A percentile compares a stretch with the other conserved stretches of the same genome.
Conservation (phyloP, 2,888 invertebrate genomes). For the Hirtodrosophila confusa region DNA sequence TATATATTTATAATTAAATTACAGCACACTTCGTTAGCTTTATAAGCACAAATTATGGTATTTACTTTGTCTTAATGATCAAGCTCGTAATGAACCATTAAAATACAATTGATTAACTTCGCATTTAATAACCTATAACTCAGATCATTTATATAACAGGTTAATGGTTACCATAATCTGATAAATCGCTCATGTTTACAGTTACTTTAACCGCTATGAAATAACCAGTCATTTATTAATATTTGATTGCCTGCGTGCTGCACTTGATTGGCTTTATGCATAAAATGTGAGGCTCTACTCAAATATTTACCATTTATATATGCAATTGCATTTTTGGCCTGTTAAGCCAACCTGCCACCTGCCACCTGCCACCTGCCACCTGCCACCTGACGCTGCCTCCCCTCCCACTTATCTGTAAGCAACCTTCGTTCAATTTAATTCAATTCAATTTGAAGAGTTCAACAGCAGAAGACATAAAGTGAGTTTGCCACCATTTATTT, state of each 20-base stretch:
- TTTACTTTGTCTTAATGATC: conserved; percentile 2
- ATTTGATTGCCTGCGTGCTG: conserved; percentile 42
- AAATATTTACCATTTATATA: conserved; percentile 60
- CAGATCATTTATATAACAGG: conserved; percentile 18
- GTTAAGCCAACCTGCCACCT: too few species aligned
- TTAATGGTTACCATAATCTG: conserved; percentile 32
- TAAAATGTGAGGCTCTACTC: conserved; percentile 18
- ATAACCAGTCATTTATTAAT: conserved; percentile 44
- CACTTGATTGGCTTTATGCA: conserved; percentile 43
- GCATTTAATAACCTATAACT: conserved; percentile 14
- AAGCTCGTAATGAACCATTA: neutral
- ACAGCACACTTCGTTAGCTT: too few species aligned
- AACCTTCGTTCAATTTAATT: conserved; percentile 64
- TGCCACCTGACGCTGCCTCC: neutral
- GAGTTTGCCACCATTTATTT: conserved; percentile 58
- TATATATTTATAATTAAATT: too few species aligned
- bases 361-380: too few species aligned
- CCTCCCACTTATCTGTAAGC: conserved; percentile 20
- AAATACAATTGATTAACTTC: neutral
- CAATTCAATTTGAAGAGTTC: conserved; percentile 62
- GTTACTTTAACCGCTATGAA: conserved; percentile 39
- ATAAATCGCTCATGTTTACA: conserved; percentile 46
- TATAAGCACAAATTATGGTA: neutral
- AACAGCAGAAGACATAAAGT: conserved; percentile 21
- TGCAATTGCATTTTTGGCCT: conserved; percentile 18